Percentiles rank a stretch among this genome's conserved stretches.
Conservation (phyloP, 2,888 invertebrate genomes). For the Thecophora atra region DNA sequence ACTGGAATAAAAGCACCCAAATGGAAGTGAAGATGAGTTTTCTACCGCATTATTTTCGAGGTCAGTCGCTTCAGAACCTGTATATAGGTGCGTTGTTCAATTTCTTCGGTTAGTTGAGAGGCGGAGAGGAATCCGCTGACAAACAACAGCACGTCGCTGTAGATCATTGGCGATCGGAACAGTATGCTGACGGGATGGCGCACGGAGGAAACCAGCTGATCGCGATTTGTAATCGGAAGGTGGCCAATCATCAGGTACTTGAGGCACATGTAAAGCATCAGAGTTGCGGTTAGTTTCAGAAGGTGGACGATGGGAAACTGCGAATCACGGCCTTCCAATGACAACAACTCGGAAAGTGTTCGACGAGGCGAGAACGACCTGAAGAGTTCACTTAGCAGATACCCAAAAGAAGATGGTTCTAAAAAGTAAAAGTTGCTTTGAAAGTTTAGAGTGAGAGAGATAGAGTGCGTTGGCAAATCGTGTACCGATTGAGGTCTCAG, state of each 20-base stretch:
- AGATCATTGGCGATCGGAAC: conserved; percentile 73
- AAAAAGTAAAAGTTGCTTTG: conserved; percentile 12
- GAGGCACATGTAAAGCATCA: conserved; percentile 73
- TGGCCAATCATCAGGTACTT: conserved; percentile 74
- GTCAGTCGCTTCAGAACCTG: conserved; percentile 70
- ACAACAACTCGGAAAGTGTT: conserved; percentile 70
- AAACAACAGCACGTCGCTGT: conserved; percentile 75
- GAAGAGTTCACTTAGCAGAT: conserved; percentile 48
- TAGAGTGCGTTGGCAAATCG: conserved; percentile 30
- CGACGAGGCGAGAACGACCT: conserved; percentile 75
- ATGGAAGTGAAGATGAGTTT: neutral
- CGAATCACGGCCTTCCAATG: conserved; percentile 68
- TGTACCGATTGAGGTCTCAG: neutral
- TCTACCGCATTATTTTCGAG: conserved; percentile 72
- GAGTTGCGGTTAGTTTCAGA: conserved; percentile 73
- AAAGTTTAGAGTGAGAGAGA: conserved; percentile 23
- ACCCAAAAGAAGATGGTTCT: conserved; percentile 22
- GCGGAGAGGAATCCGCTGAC: conserved; percentile 75
- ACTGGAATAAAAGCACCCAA: neutral
- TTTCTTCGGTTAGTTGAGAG: conserved; percentile 70
- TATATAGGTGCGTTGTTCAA: conserved; percentile 68
- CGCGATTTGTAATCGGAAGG: conserved; percentile 73
- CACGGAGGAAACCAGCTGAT: conserved; percentile 65
- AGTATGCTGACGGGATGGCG: conserved; percentile 71
- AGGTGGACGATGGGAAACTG: conserved; percentile 76